phyloP scores from a whole-genome alignment of 2,797 vertebrate species.

The Enteromius thamalakanensis region DNA sequence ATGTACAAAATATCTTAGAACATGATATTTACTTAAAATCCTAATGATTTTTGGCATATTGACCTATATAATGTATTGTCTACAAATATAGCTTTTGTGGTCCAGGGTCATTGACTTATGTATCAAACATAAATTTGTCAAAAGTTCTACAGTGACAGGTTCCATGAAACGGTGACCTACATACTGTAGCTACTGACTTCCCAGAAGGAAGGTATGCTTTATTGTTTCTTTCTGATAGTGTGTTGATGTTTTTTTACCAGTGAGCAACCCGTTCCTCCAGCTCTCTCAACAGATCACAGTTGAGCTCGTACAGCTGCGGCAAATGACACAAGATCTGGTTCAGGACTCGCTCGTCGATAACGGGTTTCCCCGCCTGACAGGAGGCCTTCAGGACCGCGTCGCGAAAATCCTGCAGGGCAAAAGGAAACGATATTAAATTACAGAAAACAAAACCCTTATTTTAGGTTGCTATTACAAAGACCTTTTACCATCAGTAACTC shows the following conservation, averaged over 20 bases:
- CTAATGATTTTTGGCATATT: too few relatives aligned
- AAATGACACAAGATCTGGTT: constrained; percentile 95
- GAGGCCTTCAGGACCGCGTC: constrained; percentile 85
- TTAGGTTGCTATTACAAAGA: background rate
- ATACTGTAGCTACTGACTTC: background rate
- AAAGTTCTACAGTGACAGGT: background rate
- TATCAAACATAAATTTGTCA: background rate
- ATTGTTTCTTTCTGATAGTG: background rate
- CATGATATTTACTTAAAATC: background rate
- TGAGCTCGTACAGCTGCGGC: constrained; percentile 95
- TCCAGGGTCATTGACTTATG: background rate
- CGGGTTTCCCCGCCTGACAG: constrained; percentile 85
- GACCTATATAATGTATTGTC: too few relatives aligned
- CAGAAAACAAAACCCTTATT: constrained; percentile 2
- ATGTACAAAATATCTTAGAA: too few relatives aligned
- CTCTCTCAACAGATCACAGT: constrained; percentile 89
- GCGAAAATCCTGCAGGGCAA: constrained; percentile 86
- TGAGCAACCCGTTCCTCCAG: constrained; percentile 86
- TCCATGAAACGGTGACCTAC: background rate
- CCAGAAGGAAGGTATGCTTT: background rate
- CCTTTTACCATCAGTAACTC: background rate
- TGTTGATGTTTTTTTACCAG: constrained; percentile 79
- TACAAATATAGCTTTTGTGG: background rate
- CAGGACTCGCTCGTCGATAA: constrained; percentile 91
- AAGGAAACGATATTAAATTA: background rate